These are phyloP conservation scores for Pseudomyrmex pallidus DNA, from an alignment of 1,140 invertebrate genomes.

Conservation along the genomic window DNA sequence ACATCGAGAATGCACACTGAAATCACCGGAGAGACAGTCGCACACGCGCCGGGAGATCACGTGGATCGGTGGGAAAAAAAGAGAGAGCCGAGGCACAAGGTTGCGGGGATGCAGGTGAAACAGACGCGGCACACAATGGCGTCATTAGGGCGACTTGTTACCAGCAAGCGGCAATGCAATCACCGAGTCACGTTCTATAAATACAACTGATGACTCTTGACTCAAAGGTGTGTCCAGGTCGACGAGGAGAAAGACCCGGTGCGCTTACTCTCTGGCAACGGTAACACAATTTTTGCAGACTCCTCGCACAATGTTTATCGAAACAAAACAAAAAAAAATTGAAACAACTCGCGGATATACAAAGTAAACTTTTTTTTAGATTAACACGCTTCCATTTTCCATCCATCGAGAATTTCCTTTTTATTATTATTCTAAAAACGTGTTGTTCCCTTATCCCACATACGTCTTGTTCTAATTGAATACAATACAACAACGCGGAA, in stretches of 20 bases:
- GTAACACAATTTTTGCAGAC: background rate
- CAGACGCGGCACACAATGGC: constrained; percentile 70
- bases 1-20: no score
- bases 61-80: constrained; percentile 32
- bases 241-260: constrained; percentile 42
- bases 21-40: no score
- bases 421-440: no score
- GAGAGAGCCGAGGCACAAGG: background rate
- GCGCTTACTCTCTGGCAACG: constrained; percentile 1
- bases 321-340: background rate
- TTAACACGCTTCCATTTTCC: no score
- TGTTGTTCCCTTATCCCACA: no score
- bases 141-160: constrained; percentile 74
- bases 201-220: constrained; percentile 74
- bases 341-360: background rate
- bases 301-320: no score
- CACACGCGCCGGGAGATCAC: constrained; percentile 27
- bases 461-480: no score
- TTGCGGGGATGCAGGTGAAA: constrained; percentile 68
- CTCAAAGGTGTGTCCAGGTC: constrained; percentile 68
- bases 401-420: no score
- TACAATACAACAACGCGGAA: no score
- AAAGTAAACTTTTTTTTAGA: background rate
- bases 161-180: constrained; percentile 71
- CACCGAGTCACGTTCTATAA: constrained; percentile 77